Percentiles rank a stretch among this genome's conserved stretches.
Conservation (phyloP, 2,888 invertebrate species). For the Agrochola litura region DNA sequence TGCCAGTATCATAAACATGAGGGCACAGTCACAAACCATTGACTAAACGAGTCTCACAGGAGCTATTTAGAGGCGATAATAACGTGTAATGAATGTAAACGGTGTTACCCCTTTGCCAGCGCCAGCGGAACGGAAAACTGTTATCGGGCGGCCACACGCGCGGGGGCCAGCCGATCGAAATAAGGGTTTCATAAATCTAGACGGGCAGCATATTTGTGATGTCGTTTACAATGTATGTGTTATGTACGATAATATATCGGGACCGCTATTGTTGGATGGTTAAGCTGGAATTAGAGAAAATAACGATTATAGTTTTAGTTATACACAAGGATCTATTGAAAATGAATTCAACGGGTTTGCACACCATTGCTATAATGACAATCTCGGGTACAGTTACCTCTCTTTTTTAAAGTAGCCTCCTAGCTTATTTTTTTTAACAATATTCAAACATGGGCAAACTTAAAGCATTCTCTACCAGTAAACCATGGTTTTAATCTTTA, state of each 20-base stretch:
- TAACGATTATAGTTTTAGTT: not conserved
- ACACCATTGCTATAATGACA: not conserved
- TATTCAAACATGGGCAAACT: not conserved
- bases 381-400: not conserved
- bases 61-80: slow-evolving; percentile 87
- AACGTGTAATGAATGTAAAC: slow-evolving; percentile 87
- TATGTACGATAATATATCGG: slow-evolving; percentile 31
- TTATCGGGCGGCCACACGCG: slow-evolving; percentile 86
- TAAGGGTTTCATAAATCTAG: slow-evolving; percentile 67
- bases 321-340: not conserved
- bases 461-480: not conserved
- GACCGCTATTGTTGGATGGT: slow-evolving; percentile 30
- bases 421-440: not conserved
- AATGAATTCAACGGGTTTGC: not conserved
- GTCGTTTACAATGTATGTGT: slow-evolving; percentile 43
- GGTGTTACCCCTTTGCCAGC: slow-evolving; percentile 72
- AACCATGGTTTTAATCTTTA: not conserved
- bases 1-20: slow-evolving; percentile 64
- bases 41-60: slow-evolving; percentile 82
- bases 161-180: slow-evolving; percentile 68
- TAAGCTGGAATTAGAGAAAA: slow-evolving; percentile 10
- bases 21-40: slow-evolving; percentile 75
- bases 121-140: slow-evolving; percentile 79
- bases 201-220: slow-evolving; percentile 60
- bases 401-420: not conserved